Conservation (phyloP, 2,797 vertebrate species). For the Pachyuromys duprasi region DNA sequence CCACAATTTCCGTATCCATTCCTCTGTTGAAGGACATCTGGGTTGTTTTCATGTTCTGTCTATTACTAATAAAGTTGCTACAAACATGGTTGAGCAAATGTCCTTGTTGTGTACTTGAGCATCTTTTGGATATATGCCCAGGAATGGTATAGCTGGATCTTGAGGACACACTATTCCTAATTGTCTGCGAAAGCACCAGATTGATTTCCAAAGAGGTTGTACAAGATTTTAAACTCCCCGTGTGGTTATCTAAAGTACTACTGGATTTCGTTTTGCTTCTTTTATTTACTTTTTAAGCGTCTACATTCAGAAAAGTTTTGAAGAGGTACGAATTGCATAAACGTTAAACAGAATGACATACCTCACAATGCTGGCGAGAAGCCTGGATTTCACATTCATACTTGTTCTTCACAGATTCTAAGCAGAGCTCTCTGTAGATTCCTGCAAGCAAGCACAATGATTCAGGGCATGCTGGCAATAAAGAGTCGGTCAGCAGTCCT, state of each 20-base stretch:
- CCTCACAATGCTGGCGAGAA: constrained; percentile 99
- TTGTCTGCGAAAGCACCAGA: too few relatives aligned
- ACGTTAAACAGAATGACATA: constrained; percentile 84
- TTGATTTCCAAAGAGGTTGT: too few relatives aligned
- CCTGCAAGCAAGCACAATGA: constrained; percentile 88
- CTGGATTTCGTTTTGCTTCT: constrained; percentile 43
- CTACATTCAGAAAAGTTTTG: constrained; percentile 66
- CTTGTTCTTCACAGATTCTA: constrained; percentile 99
- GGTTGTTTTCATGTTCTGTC: too few relatives aligned
- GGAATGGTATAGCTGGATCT: too few relatives aligned
- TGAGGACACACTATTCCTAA: too few relatives aligned
- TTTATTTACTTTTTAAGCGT: constrained; percentile 70
- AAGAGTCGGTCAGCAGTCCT: constrained; percentile 37
- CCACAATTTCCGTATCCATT: too few relatives aligned
- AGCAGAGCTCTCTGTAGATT: constrained; percentile 95
- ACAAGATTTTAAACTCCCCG: neutral
- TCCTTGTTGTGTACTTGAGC: too few relatives aligned
- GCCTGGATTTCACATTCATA: constrained; percentile 99
- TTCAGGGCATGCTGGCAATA: constrained; percentile 76
- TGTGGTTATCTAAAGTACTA: constrained; percentile 24
- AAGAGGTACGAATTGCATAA: constrained; percentile 73
- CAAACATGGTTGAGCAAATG: too few relatives aligned
- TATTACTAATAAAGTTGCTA: too few relatives aligned
- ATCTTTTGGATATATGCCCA: too few relatives aligned
- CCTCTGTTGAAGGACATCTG: too few relatives aligned